These are phyloP conservation scores for Latrodectus hesperus DNA, from an alignment of 2,888 invertebrate species.

Conservation along the genomic window DNA sequence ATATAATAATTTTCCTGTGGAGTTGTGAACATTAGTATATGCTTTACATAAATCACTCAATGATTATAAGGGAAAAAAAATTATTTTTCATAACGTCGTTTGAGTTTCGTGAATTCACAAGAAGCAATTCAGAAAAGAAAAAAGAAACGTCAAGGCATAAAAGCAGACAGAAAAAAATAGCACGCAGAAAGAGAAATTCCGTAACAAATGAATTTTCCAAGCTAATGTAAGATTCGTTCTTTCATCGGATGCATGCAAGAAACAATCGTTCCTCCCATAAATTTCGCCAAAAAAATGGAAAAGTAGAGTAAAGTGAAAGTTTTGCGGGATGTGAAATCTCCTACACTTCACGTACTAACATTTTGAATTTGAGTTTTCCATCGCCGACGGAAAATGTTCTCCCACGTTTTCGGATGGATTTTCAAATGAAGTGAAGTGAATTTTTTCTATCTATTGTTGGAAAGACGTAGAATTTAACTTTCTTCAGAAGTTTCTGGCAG, in stretches of 20 bases:
- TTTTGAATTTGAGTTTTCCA: slow-evolving; percentile 43
- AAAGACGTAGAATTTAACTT: slow-evolving; percentile 37
- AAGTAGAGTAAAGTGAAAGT: slow-evolving; percentile 12
- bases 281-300: slow-evolving; percentile 16
- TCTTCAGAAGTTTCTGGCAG: slow-evolving; percentile 31
- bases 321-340: slow-evolving; percentile 42
- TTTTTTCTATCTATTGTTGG: slow-evolving; percentile 20
- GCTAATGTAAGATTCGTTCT: slow-evolving; percentile 40
- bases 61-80: no score
- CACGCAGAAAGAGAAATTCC: slow-evolving; percentile 12
- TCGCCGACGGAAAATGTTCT: slow-evolving; percentile 38
- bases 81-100: no score
- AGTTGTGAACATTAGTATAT: no score
- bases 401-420: slow-evolving; percentile 42
- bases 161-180: background rate
- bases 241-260: slow-evolving; percentile 43
- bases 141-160: no score
- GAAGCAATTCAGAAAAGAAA: no score
- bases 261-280: slow-evolving; percentile 50
- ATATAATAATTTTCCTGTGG: no score
- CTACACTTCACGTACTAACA: slow-evolving; percentile 41
- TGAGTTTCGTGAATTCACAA: no score
- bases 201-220: slow-evolving; percentile 47
- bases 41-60: no score
- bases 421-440: slow-evolving; percentile 10